Conservation (phyloP, 2,888 invertebrate species). For the Chrysolina americana region DNA sequence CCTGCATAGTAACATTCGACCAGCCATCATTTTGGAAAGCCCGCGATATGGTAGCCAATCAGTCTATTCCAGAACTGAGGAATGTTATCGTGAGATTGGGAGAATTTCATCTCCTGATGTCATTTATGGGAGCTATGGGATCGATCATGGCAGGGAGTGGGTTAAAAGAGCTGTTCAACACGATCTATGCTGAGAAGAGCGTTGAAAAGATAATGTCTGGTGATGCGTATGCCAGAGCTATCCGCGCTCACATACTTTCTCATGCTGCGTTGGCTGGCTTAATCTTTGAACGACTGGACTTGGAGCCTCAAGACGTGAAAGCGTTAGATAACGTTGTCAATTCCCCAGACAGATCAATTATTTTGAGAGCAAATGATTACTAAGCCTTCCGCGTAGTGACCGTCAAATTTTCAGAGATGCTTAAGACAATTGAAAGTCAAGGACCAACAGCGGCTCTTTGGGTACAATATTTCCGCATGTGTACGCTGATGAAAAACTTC, state of each 20-base stretch:
- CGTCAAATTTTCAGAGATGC: not conserved
- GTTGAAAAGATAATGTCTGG: conserved; percentile 56
- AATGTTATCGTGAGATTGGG: conserved; percentile 28
- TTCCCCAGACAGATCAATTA: conserved; percentile 23
- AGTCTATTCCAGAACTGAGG: conserved; percentile 7
- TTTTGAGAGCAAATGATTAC: not conserved
- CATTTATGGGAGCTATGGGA: conserved; percentile 35
- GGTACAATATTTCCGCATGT: conserved; percentile 57
- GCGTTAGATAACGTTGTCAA: not conserved
- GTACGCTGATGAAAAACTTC: conserved; percentile 55
- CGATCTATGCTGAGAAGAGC: conserved; percentile 53
- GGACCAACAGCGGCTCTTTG: conserved; percentile 43
- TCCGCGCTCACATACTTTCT: conserved; percentile 28
- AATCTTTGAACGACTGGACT: not conserved
- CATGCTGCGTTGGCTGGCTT: conserved; percentile 26
- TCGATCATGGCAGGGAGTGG: conserved; percentile 63
- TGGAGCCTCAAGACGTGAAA: not conserved
- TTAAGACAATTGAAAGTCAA: not conserved
- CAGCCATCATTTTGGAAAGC: conserved; percentile 22
- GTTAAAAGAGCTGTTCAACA: conserved; percentile 54
- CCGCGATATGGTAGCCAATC: not conserved
- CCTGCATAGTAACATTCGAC: conserved; percentile 32
- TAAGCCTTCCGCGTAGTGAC: not conserved
- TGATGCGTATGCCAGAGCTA: conserved; percentile 55
- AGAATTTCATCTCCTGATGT: conserved; percentile 29